Evolutionary conservation across 2,888 invertebrate genomes (phyloP), one percentile per base, ranked within the genome.

Genomic region (Yponomeuta plumbellus): DNA sequence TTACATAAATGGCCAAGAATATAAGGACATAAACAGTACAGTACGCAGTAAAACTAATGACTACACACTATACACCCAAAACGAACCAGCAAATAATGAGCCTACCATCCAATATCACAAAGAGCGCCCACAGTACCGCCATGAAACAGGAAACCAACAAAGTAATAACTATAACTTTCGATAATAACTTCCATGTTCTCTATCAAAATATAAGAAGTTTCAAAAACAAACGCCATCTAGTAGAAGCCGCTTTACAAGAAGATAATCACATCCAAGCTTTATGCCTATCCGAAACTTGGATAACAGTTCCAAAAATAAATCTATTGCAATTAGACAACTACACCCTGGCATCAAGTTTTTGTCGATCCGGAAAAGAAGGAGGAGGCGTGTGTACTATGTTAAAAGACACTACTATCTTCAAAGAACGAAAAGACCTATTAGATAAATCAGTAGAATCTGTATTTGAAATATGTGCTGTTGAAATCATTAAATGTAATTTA

Each of bases 401-500:
- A 62, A 34, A 26, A 39, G 34, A 62, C 20, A n/a, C 11, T 11
- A 11, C 10, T 11, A n/a, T 26, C 3, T 26, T 26, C 20, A 62
- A 62, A 34, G 39, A 62, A 34, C 26, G 61, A 34, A 20, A 5
- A 62, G 61, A 62, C 17, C 5, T 62, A 34, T 5, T n/a, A 6
- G n/a, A 62, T 34, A 34, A n/a, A 20, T 62, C 61, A 11, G 6
- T 13, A 26, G 61, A 62, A 34, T 62, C 11, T 62, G 17, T 62
- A n/a, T 62, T 62, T 62, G 61, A 62, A 34, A n/a, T 39, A 34
- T 62, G 61, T 39, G 61, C 34, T 10, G 39, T n/a, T 26, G 61
- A 62, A 62, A 34, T 62, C 11, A 13, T 6, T 11, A 39, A 62
- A 26, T 34, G 23, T 26, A 62, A 62, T 17, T 62, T 62, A 34